Conservation (phyloP, 1,140 invertebrate genomes). For the Magallana angulata region DNA sequence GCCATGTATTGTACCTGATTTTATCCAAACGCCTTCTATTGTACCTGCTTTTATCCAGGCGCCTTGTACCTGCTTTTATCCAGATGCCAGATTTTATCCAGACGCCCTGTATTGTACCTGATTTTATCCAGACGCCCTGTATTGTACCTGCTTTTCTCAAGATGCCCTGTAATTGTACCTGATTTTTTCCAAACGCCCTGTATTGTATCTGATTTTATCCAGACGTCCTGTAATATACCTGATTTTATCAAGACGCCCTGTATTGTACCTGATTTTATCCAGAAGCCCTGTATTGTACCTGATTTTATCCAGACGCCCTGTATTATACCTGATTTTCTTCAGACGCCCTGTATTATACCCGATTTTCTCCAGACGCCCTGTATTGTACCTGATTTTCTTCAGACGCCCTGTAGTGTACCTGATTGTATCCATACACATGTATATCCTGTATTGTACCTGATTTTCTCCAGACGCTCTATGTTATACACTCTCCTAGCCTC, state of each 20-base stretch:
- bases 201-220: too few relatives aligned
- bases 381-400: not conserved
- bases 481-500: conserved; percentile 62
- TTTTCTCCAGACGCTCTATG: conserved; percentile 18
- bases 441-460: not conserved
- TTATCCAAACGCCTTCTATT: not conserved
- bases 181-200: too few relatives aligned
- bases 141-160: conserved; percentile 51
- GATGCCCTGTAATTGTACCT: not conserved
- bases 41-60: not conserved
- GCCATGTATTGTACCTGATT: not conserved
- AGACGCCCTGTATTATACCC: not conserved
- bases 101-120: too few relatives aligned
- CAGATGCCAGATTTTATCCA: not conserved
- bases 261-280: conserved; percentile 51
- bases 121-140: conserved; percentile 14
- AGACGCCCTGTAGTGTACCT: conserved; percentile 31
- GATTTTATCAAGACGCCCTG: conserved; percentile 2
- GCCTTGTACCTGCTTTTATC: conserved; percentile 16
- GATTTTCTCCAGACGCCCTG: too few relatives aligned
- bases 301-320: not conserved
- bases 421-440: too few relatives aligned
- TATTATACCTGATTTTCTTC: not conserved
- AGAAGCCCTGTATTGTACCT: not conserved
- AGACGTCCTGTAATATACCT: not conserved